These are phyloP conservation scores for Stenoptilia bipunctidactyla DNA, from an alignment of 2,888 invertebrate genomes.

Conservation along the genomic window DNA sequence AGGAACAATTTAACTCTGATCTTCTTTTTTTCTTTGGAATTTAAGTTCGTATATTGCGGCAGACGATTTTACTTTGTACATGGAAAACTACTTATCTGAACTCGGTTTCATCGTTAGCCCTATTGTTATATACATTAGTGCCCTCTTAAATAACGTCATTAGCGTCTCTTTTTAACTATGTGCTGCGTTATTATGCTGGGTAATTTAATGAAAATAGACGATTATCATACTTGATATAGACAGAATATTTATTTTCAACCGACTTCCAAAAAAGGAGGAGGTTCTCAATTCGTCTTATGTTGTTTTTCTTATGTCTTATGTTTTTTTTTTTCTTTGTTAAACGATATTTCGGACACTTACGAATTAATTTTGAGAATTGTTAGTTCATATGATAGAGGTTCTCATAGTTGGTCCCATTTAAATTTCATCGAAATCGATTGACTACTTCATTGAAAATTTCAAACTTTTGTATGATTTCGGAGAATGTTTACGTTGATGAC, in stretches of 20 bases:
- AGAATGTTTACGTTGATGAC: too few relatives aligned
- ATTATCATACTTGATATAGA: background rate
- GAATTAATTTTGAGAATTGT: too few relatives aligned
- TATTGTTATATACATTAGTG: constrained; percentile 49
- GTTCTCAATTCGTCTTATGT: too few relatives aligned
- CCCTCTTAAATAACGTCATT: constrained; percentile 38
- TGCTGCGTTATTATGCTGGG: background rate
- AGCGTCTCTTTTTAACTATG: constrained; percentile 26
- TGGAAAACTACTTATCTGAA: constrained; percentile 65
- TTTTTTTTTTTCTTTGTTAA: too few relatives aligned
- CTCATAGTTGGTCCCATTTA: too few relatives aligned
- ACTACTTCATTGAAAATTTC: too few relatives aligned
- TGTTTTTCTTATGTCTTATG: constrained; percentile 2
- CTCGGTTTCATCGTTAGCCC: constrained; percentile 56
- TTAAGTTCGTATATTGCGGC: constrained; percentile 17
- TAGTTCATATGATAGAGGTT: too few relatives aligned
- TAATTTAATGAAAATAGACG: background rate
- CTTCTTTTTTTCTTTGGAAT: background rate
- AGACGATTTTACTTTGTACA: constrained; percentile 39
- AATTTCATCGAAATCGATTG: too few relatives aligned
- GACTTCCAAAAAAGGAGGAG: too few relatives aligned
- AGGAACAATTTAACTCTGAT: constrained; percentile 4
- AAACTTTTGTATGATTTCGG: too few relatives aligned
- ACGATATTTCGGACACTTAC: too few relatives aligned
- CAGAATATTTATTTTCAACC: constrained; percentile 6